Base-by-base conservation (phyloP, 1,140 invertebrate genomes). In the Polyergus mexicanus region DNA sequence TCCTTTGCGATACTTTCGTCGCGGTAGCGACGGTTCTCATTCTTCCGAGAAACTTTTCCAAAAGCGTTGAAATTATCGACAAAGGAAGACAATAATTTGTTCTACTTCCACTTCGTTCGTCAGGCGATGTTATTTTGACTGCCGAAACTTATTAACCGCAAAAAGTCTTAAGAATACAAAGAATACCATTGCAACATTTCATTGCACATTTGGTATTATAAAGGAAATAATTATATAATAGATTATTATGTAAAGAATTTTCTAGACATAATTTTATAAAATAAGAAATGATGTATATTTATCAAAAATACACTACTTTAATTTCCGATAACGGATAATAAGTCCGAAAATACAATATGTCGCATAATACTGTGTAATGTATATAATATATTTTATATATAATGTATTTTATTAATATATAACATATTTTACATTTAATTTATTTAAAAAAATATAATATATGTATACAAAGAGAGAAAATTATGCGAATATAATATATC, bases 1-100 rank as follows among this genome's bases (percentile, higher is more conserved):
- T 83, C 87, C 77, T 85, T 87, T 77, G 69, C 69, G 60, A 62
- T 38, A 87, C 85, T 90, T 87, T 89, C 32, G 85, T 85, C 75
- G 88, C 65, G 47, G 32, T 35, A 69, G 62, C 41, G 32, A 32
- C 32, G 32, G 32, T 32, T 32, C 32, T 32, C 32, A 60, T 63
- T 56, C 74, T 80, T 90, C 68, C 32, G 51, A 76, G 51, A 47
- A 89, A 90, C 88, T 89, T 81, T 89, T 51, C 80, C 54, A 74
- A 69, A 83, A 87, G 84, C 62, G 69, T 47, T 62, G 86, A 63
- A 85, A 87, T 89, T 85, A 90, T 89, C 75, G 76, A 56, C 80
- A 86, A 62, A 58, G 81, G 56, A 83, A 89, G 58, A 60, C 28
- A 51, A 41, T 68, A 56, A 81, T 89, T 89, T 83, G 81, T 90